Evolutionary conservation across 2,113 vertebrate genomes (phyloP).

Genomic region (Lepisosteus oculatus): DNA sequence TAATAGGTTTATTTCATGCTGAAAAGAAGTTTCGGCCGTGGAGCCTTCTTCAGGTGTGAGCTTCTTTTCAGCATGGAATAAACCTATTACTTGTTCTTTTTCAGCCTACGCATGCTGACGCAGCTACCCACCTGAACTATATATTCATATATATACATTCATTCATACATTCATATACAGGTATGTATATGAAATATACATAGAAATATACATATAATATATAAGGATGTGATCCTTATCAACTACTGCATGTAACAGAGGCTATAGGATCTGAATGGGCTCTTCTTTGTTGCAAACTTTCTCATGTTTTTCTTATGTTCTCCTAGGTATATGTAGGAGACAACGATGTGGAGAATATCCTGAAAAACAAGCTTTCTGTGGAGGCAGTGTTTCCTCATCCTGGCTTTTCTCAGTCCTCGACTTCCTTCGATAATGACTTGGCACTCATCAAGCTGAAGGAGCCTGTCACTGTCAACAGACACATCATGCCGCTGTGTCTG

Average conservation of each 20-base stretch:
- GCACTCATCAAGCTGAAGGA: conserved; percentile 45
- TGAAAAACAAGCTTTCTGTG: fast-evolving
- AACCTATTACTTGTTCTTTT: too few relatives aligned
- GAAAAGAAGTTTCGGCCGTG: too few relatives aligned
- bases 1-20: too few relatives aligned
- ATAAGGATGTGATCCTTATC: not conserved
- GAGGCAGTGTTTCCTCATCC: conserved; percentile 27
- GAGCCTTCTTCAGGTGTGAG: too few relatives aligned
- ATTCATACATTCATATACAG: conserved; percentile 4
- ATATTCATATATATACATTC: not conserved
- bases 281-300: too few relatives aligned
- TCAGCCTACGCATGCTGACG: too few relatives aligned
- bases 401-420: conserved; percentile 34
- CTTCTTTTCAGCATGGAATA: too few relatives aligned
- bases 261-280: too few relatives aligned
- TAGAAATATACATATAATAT: not conserved
- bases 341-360: not conserved
- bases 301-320: not conserved
- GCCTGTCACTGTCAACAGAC: conserved; percentile 36
- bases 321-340: conserved; percentile 45
- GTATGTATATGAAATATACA: too few relatives aligned
- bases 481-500: conserved; percentile 59
- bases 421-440: conserved; percentile 50
- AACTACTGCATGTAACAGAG: too few relatives aligned
- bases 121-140: conserved; percentile 21